A percentile compares a stretch with the other conserved stretches of the same genome.
These are phyloP conservation scores for Vireo griseus DNA, from an alignment of 2,797 vertebrate genomes.

Conservation along the genomic window DNA sequence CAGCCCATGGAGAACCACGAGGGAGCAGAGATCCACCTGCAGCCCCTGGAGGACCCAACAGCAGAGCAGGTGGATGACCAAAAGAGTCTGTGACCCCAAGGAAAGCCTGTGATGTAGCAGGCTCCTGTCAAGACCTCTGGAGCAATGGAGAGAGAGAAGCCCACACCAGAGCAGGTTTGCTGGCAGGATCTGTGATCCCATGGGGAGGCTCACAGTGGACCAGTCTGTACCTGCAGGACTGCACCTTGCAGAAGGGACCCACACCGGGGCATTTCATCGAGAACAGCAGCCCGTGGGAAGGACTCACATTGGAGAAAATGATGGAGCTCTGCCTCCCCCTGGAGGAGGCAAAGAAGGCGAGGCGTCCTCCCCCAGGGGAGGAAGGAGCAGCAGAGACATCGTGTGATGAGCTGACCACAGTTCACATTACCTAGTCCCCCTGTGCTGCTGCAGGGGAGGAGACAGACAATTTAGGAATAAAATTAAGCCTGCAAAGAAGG, in stretches of 20 bases:
- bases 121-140: not conserved
- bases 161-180: not conserved
- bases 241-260: not conserved
- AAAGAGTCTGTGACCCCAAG: not conserved
- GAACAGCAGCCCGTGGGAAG: not conserved
- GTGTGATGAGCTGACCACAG: not conserved
- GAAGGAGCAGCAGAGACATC: rapidly evolving
- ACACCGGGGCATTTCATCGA: not conserved
- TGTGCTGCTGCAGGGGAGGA: not conserved
- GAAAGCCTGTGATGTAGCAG: not conserved
- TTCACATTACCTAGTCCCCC: not conserved
- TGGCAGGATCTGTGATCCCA: not conserved
- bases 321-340: not conserved
- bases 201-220: rapidly evolving
- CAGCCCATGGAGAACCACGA: too few relatives aligned
- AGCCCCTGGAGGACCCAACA: too few relatives aligned
- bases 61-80: not conserved
- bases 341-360: not conserved
- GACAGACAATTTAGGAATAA: not conserved
- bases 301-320: not conserved
- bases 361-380: rapidly evolving
- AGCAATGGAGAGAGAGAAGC: not conserved
- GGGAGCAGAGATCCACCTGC: too few relatives aligned
- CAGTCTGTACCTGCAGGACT: not conserved
- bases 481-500: not conserved